phyloP scores from a whole-genome alignment of 2,113 vertebrate species.

The Apodemus sylvaticus region DNA sequence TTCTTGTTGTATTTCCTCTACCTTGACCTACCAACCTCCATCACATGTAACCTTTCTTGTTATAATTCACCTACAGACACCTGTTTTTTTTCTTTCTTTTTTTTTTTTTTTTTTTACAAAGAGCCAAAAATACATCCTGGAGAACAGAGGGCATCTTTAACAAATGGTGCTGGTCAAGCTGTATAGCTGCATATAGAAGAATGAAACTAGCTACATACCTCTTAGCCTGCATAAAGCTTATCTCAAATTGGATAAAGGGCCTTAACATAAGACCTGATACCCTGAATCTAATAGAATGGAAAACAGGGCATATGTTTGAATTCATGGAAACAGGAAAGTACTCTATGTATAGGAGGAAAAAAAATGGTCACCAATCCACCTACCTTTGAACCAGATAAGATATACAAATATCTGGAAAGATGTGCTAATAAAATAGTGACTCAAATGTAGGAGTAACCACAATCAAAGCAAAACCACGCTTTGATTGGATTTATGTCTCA shows the following conservation, averaged over 20 bases:
- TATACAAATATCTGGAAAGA: neutral
- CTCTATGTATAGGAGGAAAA: neutral
- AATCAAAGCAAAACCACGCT: no score
- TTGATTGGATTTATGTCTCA: neutral
- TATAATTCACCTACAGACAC: neutral
- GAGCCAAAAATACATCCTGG: neutral
- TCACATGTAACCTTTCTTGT: neutral
- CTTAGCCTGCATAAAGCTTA: neutral
- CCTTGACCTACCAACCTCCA: neutral
- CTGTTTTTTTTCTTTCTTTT: neutral
- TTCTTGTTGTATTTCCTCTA: neutral
- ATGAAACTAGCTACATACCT: neutral
- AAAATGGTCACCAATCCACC: neutral
- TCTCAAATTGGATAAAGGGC: neutral
- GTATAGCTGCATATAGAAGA: neutral
- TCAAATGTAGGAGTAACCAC: neutral
- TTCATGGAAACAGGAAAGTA: neutral
- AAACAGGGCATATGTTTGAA: neutral
- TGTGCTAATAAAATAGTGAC: neutral
- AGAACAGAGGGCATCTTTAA: neutral
- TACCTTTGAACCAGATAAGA: neutral
- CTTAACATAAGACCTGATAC: neutral
- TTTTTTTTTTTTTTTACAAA: neutral
- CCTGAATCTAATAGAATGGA: neutral
- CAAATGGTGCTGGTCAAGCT: neutral